These are phyloP conservation scores for Diabrotica undecimpunctata DNA, from an alignment of 1,140 invertebrate genomes.

Conservation along the genomic window DNA sequence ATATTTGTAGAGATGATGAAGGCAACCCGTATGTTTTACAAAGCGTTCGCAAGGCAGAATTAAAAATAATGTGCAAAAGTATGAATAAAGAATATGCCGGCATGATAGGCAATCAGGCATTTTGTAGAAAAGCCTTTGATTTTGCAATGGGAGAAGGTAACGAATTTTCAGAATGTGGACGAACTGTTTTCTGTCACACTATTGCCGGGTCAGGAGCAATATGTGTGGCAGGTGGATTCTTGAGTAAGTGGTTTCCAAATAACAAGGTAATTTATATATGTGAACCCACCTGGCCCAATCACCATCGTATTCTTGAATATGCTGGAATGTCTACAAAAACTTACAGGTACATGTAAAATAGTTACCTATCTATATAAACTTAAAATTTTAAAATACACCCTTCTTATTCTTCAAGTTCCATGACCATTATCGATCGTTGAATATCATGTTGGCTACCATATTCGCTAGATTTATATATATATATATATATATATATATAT, in stretches of 20 bases:
- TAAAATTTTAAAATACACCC: no score
- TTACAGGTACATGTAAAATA: background rate
- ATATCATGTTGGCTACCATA: no score
- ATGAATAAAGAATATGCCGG: slow-evolving; percentile 95
- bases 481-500: no score
- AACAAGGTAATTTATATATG: slow-evolving; percentile 89
- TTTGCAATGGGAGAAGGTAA: slow-evolving; percentile 87
- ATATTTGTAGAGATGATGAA: background rate
- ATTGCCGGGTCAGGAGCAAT: slow-evolving; percentile 98
- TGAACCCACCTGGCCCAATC: slow-evolving; percentile 97
- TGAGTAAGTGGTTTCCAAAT: slow-evolving; percentile 79
- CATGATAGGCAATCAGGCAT: slow-evolving; percentile 80
- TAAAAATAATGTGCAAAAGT: slow-evolving; percentile 51
- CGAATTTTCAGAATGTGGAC: slow-evolving; percentile 65
- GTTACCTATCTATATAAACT: no score
- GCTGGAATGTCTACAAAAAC: slow-evolving; percentile 54
- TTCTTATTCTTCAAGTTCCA: no score
- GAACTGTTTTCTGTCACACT: slow-evolving; percentile 64
- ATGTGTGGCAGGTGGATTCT: slow-evolving; percentile 83
- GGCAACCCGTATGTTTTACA: slow-evolving; percentile 93
- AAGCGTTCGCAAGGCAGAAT: slow-evolving; percentile 73
- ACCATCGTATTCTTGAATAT: slow-evolving; percentile 89
- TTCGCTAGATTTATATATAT: no score
- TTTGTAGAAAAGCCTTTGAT: slow-evolving; percentile 75
- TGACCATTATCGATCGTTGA: no score